Evolutionary conservation across 2,888 invertebrate genomes (phyloP), one percentile per base, ranked within the genome.

Genomic region (Melolontha melolontha): DNA sequence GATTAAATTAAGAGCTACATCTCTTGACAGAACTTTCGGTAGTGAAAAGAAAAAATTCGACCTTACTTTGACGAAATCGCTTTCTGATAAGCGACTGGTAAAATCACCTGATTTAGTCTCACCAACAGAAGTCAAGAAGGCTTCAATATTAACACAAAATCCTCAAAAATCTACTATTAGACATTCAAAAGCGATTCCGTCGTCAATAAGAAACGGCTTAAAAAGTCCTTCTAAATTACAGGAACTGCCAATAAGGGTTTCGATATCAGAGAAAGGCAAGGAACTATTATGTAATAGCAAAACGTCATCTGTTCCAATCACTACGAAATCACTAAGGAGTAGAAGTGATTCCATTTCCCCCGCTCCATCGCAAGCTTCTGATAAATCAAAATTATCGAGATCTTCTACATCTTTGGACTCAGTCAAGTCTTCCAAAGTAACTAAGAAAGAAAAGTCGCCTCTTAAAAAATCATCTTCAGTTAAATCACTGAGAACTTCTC

Each of bases 21-120:
- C 88, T 1, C 84, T 88, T 75, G 89, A 89, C 77, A 87, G 89
- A 74, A 86, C 85, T 14, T 87, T 87, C 72, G 87, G 87, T 7
- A 84, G 83, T 52, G 87, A 87, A 72, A 87, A 87, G 74, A 83
- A 82, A 71, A 84, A 85, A 8, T 78, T 86, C 51, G 86, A 86
- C 74, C 79, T 83, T 54, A 79, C 79, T 47, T 67, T 80, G 27
- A 76, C 79, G 2, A 76, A 77, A 67, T 66, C 73, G 5, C 69
- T 71, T 34, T 47, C 68, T n/a, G 77, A 76, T 17, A 71, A 71
- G 70, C 68, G 59, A n/a, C 44, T 80, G 34, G 80, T 83, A 55
- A 83, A 83, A 72, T 84, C 89, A 39, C 86, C 88, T 0, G 87
- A 87, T 65, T 77, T 90, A 4, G 81, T 87, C 44, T 88, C 89